Conservation (phyloP, 1,140 invertebrate genomes). For the Saccostrea cuccullata region DNA sequence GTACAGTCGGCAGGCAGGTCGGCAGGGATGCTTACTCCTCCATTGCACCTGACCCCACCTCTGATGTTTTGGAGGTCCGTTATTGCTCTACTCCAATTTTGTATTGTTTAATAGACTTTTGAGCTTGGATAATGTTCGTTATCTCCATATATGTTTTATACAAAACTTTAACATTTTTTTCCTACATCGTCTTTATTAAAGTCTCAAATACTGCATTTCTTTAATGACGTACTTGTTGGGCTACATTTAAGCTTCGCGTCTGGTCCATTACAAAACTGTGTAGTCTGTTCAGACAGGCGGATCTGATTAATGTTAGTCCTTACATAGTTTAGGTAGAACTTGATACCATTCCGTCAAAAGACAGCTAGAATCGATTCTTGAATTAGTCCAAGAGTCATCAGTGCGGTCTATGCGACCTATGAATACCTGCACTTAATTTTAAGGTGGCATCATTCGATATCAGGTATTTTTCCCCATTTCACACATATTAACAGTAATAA, state of each 20-base stretch:
- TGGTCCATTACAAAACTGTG: background rate
- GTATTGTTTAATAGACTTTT: too few relatives aligned
- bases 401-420: background rate
- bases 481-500: background rate
- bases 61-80: too few relatives aligned
- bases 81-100: too few relatives aligned
- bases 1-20: too few relatives aligned
- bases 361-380: background rate
- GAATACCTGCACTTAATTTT: background rate
- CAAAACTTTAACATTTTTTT: too few relatives aligned
- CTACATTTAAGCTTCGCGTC: background rate
- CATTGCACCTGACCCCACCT: too few relatives aligned
- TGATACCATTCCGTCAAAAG: background rate
- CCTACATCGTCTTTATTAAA: too few relatives aligned
- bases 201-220: too few relatives aligned
- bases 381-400: background rate
- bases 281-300: background rate
- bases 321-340: conserved; percentile 14
- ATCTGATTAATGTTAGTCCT: conserved; percentile 1
- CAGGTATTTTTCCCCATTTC: background rate
- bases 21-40: too few relatives aligned
- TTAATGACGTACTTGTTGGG: too few relatives aligned
- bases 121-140: too few relatives aligned
- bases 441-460: background rate
- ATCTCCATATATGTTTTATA: too few relatives aligned